Evolutionary conservation across 1,140 invertebrate genomes (phyloP).

Genomic region (Eumeta japonica): DNA sequence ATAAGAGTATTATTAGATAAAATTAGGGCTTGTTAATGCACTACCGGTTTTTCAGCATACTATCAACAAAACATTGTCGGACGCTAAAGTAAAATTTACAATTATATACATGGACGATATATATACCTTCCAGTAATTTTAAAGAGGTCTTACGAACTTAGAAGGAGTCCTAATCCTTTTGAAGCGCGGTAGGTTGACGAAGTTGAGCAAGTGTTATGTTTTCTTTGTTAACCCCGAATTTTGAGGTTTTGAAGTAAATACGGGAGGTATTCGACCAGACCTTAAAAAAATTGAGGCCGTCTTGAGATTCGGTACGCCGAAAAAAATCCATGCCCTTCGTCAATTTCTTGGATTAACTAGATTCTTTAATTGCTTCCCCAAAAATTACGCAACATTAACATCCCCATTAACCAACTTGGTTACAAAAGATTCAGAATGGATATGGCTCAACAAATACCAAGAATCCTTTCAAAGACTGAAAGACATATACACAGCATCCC

Average conservation of each 20-base stretch:
- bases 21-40: conserved; percentile 17
- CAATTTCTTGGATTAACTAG: conserved; percentile 13
- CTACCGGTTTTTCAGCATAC: conserved; percentile 10
- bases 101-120: conserved; percentile 8
- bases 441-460: too few relatives aligned
- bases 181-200: conserved; percentile 10
- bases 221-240: too few relatives aligned
- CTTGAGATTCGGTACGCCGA: too few relatives aligned
- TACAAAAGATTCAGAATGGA: too few relatives aligned
- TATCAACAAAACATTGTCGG: too few relatives aligned
- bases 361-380: conserved; percentile 24
- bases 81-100: conserved; percentile 1
- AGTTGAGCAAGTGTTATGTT: conserved; percentile 16
- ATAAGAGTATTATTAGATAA: conserved; percentile 18
- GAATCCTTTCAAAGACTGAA: too few relatives aligned
- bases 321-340: conserved; percentile 11
- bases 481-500: too few relatives aligned
- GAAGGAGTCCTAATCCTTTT: conserved; percentile 10
- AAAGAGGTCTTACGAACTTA: conserved; percentile 6
- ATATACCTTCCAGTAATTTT: neutral
- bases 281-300: conserved; percentile 12
- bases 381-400: conserved; percentile 19
- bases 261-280: too few relatives aligned
- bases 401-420: conserved; percentile 16
- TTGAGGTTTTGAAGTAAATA: too few relatives aligned